Evolutionary conservation across 2,888 invertebrate species (phyloP).

Genomic region (Thecocarcelia acutangulata): DNA sequence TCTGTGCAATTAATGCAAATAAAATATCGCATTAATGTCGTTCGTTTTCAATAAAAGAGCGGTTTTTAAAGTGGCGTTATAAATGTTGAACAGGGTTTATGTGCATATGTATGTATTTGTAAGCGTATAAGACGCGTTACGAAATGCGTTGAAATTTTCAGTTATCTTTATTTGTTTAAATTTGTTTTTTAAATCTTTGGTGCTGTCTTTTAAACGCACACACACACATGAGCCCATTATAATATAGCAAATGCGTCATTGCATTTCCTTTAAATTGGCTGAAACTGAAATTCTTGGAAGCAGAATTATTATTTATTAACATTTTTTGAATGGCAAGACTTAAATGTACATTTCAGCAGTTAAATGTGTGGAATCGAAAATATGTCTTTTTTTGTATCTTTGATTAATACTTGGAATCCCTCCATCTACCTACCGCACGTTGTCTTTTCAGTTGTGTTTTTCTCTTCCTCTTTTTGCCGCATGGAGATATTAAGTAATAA

Average conservation of each 20-base stretch:
- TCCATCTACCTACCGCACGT: constrained; percentile 45
- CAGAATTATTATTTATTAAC: constrained; percentile 23
- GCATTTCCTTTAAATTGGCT: constrained; percentile 46
- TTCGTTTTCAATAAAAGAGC: too few relatives aligned
- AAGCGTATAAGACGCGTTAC: background rate
- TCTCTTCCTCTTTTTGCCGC: constrained; percentile 13
- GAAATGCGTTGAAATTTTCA: background rate
- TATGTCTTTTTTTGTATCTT: constrained; percentile 1
- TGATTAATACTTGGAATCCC: constrained; percentile 47
- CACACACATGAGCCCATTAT: background rate
- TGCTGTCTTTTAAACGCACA: background rate
- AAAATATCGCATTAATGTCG: too few relatives aligned
- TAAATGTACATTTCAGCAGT: constrained; percentile 4
- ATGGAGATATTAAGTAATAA: constrained; percentile 17
- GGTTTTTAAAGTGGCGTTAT: too few relatives aligned
- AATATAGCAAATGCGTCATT: constrained; percentile 51
- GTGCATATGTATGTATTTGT: background rate
- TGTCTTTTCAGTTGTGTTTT: background rate
- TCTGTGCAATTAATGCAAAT: too few relatives aligned
- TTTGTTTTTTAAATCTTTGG: background rate
- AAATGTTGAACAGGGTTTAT: too few relatives aligned
- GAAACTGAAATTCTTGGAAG: constrained; percentile 46
- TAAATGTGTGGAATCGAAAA: constrained; percentile 29
- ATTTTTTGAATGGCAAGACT: constrained; percentile 13
- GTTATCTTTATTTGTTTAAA: background rate